These are phyloP conservation scores for Aurelia sp. DNA, from an alignment of 30 jellyfish, hydroid and myxozoan genomes.

Conservation along the genomic window DNA sequence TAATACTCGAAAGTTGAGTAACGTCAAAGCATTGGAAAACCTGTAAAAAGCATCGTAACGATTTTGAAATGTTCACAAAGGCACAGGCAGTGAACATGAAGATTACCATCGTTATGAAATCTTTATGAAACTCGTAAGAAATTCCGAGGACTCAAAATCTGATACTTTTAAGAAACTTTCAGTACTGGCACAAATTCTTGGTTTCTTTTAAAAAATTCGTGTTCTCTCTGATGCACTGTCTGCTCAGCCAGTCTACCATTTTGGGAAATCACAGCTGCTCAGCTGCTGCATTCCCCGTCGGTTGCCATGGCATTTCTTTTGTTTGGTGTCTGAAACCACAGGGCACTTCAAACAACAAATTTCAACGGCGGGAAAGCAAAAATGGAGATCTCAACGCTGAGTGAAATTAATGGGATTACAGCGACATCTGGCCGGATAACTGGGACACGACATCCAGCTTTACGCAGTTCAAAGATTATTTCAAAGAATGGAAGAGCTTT, in stretches of 20 bases:
- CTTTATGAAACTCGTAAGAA: no score
- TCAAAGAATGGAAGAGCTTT: slow-evolving; percentile 27
- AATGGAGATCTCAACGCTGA: slow-evolving; percentile 44
- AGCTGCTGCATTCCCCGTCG: neutral
- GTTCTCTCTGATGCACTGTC: no score
- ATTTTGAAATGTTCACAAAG: no score
- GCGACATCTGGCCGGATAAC: slow-evolving; percentile 45
- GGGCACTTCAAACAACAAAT: slow-evolving; percentile 40
- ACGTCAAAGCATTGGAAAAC: no score
- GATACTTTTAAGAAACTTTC: no score
- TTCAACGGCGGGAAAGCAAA: slow-evolving; percentile 36
- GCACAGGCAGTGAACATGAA: no score
- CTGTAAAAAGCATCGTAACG: no score
- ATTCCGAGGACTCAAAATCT: no score
- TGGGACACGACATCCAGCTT: slow-evolving; percentile 61
- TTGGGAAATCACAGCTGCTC: slow-evolving; percentile 50
- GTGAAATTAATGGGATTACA: slow-evolving; percentile 44
- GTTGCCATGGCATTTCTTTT: slow-evolving; percentile 50
- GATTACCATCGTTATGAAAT: no score
- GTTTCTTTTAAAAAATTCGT: no score
- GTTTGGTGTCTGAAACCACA: slow-evolving; percentile 57
- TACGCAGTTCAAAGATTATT: slow-evolving; percentile 49
- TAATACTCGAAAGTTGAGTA: no score
- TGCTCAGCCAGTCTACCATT: slow-evolving; percentile 2
- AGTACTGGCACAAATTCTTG: no score